Conservation (phyloP, 2,888 invertebrate genomes). For the Phytoseiulus persimilis region DNA sequence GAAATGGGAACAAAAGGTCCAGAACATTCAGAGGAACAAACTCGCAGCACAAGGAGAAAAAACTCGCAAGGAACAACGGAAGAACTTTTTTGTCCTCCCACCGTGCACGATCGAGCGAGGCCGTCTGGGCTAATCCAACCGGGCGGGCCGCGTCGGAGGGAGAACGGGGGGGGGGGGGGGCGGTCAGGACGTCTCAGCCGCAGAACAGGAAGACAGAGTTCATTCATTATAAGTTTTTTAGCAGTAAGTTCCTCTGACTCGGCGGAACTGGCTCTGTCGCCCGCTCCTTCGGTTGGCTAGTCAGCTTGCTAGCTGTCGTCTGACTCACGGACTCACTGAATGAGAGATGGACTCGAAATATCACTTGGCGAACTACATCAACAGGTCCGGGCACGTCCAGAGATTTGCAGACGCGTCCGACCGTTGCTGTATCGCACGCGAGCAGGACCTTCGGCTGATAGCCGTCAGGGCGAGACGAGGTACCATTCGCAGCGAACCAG, state of each 20-base stretch:
- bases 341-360: not conserved
- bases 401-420: not conserved
- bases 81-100: not conserved
- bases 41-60: not conserved
- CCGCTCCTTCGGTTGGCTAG: not conserved
- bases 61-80: not conserved
- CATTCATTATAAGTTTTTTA: not conserved
- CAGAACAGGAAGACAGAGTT: not conserved
- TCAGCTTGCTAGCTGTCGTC: not conserved
- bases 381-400: not conserved
- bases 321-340: too few species aligned
- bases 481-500: too few species aligned
- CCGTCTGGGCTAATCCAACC: not conserved
- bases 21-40: not conserved
- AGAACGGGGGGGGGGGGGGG: not conserved
- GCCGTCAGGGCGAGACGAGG: too few species aligned
- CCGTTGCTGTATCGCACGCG: too few species aligned
- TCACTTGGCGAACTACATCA: not conserved
- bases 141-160: not conserved
- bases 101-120: not conserved
- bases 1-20: not conserved
- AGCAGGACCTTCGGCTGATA: too few species aligned
- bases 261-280: not conserved
- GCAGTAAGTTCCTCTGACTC: not conserved
- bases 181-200: not conserved